Evolutionary conservation across 2,113 vertebrate species (phyloP), one percentile per base, ranked within the genome.

Genomic region (Erinaceus europaeus): DNA sequence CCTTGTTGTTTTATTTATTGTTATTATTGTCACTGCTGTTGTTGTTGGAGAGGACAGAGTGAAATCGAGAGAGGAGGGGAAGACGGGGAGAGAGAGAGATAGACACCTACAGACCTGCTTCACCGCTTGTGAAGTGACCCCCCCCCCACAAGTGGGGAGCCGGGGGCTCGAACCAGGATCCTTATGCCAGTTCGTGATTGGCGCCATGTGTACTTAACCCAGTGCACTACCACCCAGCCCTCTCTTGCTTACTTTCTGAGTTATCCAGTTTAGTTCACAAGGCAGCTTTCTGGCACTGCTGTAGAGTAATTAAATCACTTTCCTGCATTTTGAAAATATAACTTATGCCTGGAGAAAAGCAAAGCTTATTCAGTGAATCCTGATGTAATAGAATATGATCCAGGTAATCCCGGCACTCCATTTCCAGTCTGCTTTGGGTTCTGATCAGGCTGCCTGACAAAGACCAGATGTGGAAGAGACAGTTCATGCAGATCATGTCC

Each of bases 271-370:
- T 76, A 36, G 18, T 85, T 72, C 29, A 74, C 57, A 65, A 85
- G 53, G 2, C 59, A 50, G 8, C 25, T 91, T 62, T 48, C n/a
- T 64, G 36, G 20, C 52, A 38, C 4, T 62, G 32, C 25, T 64
- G 61, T 46, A 53, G 14, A 68, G 52, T 57, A 74, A 29, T 86
- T 48, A 53, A 17, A 11, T 32, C 65, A 23, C 3, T 84, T 79
- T 81, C 27, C 65, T 67, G 53, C 46, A 64, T 84, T 85, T 88
- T 42, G 27, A 68, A 83, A 84, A 57, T 46, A 42, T 46, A 68
- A 69, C 53, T 18, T 50, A 34, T 27, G 40, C 34, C 72, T 75
- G 64, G 83, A 57, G 68, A 91, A 65, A 67, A 61, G n/a, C 90
- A 73, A 68, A 8, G 12, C n/a, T 65, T 68, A 5, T 75, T 77